Percentiles rank a stretch among this genome's conserved stretches.
Conservation (phyloP, 92 coral and sea anemone species). For the Actinernus sp. region DNA sequence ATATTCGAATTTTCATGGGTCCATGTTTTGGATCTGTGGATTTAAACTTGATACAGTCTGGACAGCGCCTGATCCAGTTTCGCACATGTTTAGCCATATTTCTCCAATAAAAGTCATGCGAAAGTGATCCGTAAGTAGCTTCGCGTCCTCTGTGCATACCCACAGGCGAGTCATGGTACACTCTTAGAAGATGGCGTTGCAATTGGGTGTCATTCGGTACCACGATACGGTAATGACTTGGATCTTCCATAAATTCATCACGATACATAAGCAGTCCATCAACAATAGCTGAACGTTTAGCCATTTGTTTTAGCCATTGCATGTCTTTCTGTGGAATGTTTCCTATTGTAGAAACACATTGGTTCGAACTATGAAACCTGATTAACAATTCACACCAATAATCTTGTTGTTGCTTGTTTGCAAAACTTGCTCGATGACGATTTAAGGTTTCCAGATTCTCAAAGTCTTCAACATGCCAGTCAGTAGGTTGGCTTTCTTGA, state of each 20-base stretch:
- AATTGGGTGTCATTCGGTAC: constrained; percentile 33
- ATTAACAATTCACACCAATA: constrained; percentile 42
- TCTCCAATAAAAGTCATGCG: constrained; percentile 52
- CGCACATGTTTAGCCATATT: constrained; percentile 56
- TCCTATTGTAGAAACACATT: constrained; percentile 4
- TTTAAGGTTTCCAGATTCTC: constrained; percentile 34
- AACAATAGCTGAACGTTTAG: constrained; percentile 43
- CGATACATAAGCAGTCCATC: constrained; percentile 49
- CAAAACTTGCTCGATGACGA: constrained; percentile 29
- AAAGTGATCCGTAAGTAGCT: constrained; percentile 60
- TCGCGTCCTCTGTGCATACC: constrained; percentile 68
- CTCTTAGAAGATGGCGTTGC: constrained; percentile 11
- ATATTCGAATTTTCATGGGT: constrained; percentile 57
- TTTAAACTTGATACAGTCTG: constrained; percentile 46
- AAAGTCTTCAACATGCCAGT: constrained; percentile 10
- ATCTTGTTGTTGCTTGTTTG: constrained; percentile 43
- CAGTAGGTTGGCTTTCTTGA: constrained; percentile 1
- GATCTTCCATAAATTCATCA: constrained; percentile 52
- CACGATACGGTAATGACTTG: constrained; percentile 23
- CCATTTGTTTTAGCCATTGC: constrained; percentile 57
- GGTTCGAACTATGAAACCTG: constrained; percentile 27
- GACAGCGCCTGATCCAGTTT: constrained; percentile 65
- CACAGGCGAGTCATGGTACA: constrained; percentile 40
- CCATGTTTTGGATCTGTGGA: constrained; percentile 34
- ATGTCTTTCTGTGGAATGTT: constrained; percentile 31